Percentiles rank a stretch among this genome's conserved stretches.
Conservation (phyloP, 2,888 invertebrate genomes). For the Drosophila affinis region DNA sequence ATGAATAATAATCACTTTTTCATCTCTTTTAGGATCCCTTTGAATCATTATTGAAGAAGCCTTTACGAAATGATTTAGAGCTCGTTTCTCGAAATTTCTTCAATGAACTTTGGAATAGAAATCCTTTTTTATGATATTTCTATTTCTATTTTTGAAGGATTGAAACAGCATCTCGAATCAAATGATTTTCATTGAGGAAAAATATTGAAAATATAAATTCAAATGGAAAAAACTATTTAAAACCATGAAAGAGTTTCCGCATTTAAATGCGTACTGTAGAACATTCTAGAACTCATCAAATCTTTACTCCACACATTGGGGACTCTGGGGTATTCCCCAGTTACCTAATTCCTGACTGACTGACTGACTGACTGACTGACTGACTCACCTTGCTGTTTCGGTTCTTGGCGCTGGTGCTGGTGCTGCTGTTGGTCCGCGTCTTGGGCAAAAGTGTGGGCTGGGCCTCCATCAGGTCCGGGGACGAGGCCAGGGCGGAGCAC, state of each 20-base stretch:
- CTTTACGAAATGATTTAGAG: no score
- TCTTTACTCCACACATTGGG: neutral
- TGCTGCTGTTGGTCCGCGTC: slow-evolving; percentile 60
- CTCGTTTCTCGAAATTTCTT: no score
- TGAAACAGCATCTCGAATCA: no score
- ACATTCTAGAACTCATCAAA: neutral
- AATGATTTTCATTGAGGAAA: no score
- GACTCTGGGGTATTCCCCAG: neutral
- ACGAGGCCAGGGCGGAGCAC: slow-evolving; percentile 45
- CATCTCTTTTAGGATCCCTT: no score
- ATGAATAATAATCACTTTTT: no score
- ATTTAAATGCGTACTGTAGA: neutral
- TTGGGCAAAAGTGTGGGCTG: slow-evolving; percentile 73
- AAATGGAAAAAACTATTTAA: neutral
- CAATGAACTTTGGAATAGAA: neutral
- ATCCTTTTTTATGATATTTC: no score
- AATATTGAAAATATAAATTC: no score
- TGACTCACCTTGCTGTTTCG: slow-evolving; percentile 74
- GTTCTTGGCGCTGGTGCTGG: slow-evolving; percentile 23
- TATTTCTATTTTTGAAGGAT: no score
- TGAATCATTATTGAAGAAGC: no score
- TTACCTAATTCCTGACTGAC: slow-evolving; percentile 12
- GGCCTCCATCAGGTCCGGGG: slow-evolving; percentile 78
- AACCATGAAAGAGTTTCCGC: neutral
- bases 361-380: neutral